Evolutionary conservation across 2,113 vertebrate genomes (phyloP).

Genomic region (sheep (Ovis aries)): ARS-UI_Ramb_v3.0 NC_056064.1:34584501-34585000

Average conservation of each 20-base stretch:
- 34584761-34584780: not conserved
- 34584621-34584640: not conserved
- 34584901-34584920: not conserved
- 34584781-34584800: not conserved
- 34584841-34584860: not conserved
- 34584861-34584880: not conserved
- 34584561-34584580: not conserved
- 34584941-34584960: slow-evolving; percentile 31
- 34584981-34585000: not conserved
- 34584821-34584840: not conserved
- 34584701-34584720: not conserved
- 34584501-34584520: fast-evolving
- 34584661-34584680: not conserved
- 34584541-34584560: too few relatives aligned
- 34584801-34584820: not conserved
- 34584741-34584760: not conserved
- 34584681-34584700: not conserved
- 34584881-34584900: not conserved
- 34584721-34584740: not conserved
- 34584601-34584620: not conserved
- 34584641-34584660: not conserved
- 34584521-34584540: not conserved
- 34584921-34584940: not conserved
- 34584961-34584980: not conserved
- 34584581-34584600: not conserved